Base-by-base conservation (phyloP, 2,888 invertebrate species). In the Chironomus tentans region DNA sequence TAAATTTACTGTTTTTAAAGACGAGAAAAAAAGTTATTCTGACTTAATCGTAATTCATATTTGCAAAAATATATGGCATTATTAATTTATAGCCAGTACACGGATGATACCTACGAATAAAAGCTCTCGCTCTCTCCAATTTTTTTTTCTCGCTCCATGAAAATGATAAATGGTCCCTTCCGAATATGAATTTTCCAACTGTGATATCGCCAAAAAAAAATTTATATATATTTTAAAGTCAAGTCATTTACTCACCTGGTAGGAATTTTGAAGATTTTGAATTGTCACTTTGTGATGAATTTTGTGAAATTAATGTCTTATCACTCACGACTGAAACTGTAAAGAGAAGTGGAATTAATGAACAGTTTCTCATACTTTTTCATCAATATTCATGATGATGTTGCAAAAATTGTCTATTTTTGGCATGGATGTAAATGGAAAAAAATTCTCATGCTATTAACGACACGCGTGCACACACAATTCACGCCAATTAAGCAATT, bases 401-500 rank as follows among this genome's bases (percentile, higher is more conserved):
- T 62, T 65, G 73, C 62, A 38, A 73, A 71, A 70, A 70, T 24
- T 65, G 38, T 38, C 38, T 38, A 68, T 38, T 68, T 13, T 68
- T 65, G 65, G 24, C 65, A 65, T 38, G 28, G 4, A 46, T 38
- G 38, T 68, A 68, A 68, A 68, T 68, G 18, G 18, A 21, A 48
- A 68, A 18, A 50, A 2, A 50, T 24, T 24, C 46, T 74, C 24
- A 61, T 68, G n/a, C 18, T 47, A 76, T 68, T 70, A 38, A 65
- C 4, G 65, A 56, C 77, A 77, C 68, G 69, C 50, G 70, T 68
- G 24, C 56, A 77, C 77, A 65, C 77, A 76, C 76, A 78, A 81
- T 83, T 83, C 82, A 83, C 83, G 83, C 82, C 83, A 83, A 83
- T 83, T 83, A 83, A 83, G 80, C 82, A 81, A 80, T 80, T 79